Evolutionary conservation across 2,113 vertebrate species (phyloP).

Genomic region (Rynchops niger): DNA sequence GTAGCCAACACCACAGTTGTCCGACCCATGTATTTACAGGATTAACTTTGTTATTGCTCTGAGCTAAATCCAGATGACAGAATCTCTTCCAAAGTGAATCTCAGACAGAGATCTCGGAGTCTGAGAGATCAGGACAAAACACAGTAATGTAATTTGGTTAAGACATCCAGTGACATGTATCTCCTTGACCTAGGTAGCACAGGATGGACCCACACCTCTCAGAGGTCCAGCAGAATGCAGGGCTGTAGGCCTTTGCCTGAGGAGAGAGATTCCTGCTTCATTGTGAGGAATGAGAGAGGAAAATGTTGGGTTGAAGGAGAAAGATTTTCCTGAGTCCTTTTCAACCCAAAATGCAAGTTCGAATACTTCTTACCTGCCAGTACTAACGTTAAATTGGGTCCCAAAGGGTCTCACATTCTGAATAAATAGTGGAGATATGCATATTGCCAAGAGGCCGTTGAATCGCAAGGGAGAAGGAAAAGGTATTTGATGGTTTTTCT

Average conservation of each 20-base stretch:
- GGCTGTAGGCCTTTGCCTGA: neutral
- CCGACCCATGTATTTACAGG: rapidly evolving
- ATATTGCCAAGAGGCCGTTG: neutral
- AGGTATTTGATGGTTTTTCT: neutral
- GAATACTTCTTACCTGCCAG: neutral
- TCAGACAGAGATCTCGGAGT: neutral
- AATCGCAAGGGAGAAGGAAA: neutral
- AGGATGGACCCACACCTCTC: neutral
- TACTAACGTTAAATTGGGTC: neutral
- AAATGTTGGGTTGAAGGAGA: neutral
- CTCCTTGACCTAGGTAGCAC: neutral
- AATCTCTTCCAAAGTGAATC: neutral
- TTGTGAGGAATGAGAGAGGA: neutral
- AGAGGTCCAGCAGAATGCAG: neutral
- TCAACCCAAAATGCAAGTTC: neutral
- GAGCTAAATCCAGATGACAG: neutral
- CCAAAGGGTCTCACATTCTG: neutral
- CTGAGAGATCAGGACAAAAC: neutral
- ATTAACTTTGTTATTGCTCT: neutral
- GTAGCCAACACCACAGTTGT: neutral
- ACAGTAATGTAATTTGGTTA: neutral
- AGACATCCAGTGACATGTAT: neutral
- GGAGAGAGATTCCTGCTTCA: neutral
- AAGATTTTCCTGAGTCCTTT: neutral
- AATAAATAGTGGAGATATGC: neutral